Conservation (phyloP, 1,140 invertebrate genomes). For the Copidosoma floridanum region DNA sequence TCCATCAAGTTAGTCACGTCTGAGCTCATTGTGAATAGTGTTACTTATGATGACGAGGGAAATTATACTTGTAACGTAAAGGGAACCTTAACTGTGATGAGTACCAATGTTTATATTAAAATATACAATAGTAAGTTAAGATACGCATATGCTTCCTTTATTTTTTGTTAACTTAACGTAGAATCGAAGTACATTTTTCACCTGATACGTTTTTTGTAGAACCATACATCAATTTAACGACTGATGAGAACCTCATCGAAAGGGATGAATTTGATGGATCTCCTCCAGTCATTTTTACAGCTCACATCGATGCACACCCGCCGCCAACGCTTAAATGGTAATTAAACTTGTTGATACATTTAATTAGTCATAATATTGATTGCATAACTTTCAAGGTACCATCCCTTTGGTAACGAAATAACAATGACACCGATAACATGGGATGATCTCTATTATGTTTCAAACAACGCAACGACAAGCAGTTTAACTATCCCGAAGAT, state of each 20-base stretch:
- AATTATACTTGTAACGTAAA: conserved; percentile 54
- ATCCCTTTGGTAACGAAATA: neutral
- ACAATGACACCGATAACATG: too few species aligned
- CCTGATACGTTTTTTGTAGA: too few species aligned
- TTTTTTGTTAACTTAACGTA: too few species aligned
- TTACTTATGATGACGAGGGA: conserved; percentile 54
- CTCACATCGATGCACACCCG: conserved; percentile 15
- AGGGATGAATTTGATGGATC: conserved; percentile 4
- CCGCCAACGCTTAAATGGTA: conserved; percentile 14
- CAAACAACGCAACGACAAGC: conserved; percentile 3
- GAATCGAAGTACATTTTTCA: too few species aligned
- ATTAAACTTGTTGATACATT: neutral
- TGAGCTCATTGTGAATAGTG: conserved; percentile 52
- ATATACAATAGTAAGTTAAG: neutral
- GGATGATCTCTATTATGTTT: conserved; percentile 15
- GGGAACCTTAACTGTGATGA: conserved; percentile 42
- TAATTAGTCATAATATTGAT: neutral
- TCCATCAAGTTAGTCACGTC: conserved; percentile 14
- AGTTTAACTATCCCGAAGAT: conserved; percentile 34
- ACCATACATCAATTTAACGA: conserved; percentile 13
- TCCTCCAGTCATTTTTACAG: conserved; percentile 5
- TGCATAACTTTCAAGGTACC: too few species aligned
- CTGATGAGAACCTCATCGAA: conserved; percentile 1
- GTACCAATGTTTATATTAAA: conserved; percentile 28
- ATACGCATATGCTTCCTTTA: too few species aligned